Evolutionary conservation across 2,888 invertebrate species (phyloP).

Genomic region (Scaptomyza cyrtandrae): DNA sequence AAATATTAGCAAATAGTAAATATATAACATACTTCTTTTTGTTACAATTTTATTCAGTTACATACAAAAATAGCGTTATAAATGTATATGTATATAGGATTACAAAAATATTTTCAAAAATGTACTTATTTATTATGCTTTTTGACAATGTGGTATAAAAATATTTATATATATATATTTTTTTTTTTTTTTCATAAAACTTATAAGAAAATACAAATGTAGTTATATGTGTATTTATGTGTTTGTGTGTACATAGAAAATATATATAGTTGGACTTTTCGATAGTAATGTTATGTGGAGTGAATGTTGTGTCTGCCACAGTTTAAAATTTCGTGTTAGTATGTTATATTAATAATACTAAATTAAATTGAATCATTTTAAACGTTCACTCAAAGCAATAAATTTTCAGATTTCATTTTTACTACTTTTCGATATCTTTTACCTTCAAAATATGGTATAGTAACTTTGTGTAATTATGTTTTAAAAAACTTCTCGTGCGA

Average conservation of each 20-base stretch:
- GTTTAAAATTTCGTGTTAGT: slow-evolving; percentile 20
- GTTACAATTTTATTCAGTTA: slow-evolving; percentile 76
- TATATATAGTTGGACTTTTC: slow-evolving; percentile 27
- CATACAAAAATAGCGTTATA: slow-evolving; percentile 71
- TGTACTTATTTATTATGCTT: slow-evolving; percentile 53
- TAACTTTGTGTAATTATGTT: slow-evolving; percentile 5
- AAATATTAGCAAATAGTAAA: not conserved
- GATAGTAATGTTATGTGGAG: slow-evolving; percentile 13
- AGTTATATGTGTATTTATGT: slow-evolving; percentile 6
- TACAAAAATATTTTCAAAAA: slow-evolving; percentile 54
- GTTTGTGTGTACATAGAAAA: slow-evolving; percentile 26
- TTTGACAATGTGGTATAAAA: slow-evolving; percentile 69
- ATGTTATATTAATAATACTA: slow-evolving; percentile 40
- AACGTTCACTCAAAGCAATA: not conserved
- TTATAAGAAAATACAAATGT: slow-evolving; percentile 53
- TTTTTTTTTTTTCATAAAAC: slow-evolving; percentile 22
- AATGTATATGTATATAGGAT: slow-evolving; percentile 45
- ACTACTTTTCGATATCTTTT: not conserved
- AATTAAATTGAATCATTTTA: not conserved
- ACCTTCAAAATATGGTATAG: not conserved
- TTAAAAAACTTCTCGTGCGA: slow-evolving; percentile 7
- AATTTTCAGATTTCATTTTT: too few relatives aligned
- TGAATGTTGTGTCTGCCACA: slow-evolving; percentile 31
- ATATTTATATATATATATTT: slow-evolving; percentile 71
- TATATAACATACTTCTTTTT: slow-evolving; percentile 63